Evolutionary conservation across 1,140 invertebrate species (phyloP).

Genomic region (Ruditapes philippinarum): DNA sequence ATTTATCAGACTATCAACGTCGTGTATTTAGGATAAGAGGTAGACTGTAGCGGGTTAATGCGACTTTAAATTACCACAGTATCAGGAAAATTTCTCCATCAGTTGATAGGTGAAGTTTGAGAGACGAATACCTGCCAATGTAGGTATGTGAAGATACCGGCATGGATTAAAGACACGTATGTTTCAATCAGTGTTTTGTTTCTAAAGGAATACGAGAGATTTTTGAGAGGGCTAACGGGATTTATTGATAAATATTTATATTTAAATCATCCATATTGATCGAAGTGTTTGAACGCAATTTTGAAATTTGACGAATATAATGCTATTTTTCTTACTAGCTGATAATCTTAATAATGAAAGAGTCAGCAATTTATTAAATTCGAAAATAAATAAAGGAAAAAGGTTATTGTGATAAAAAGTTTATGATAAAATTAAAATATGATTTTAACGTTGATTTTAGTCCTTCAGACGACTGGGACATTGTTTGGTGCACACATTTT

Average conservation of each 20-base stretch:
- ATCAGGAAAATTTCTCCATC: not conserved
- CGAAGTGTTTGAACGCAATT: too few species aligned
- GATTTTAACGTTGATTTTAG: not conserved
- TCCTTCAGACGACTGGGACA: not conserved
- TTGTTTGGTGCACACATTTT: not conserved
- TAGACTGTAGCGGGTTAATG: not conserved
- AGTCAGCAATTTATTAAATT: too few species aligned
- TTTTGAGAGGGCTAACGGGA: not conserved
- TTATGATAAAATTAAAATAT: too few species aligned
- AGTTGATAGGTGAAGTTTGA: not conserved
- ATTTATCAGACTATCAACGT: too few species aligned
- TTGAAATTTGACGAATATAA: too few species aligned
- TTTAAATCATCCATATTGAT: too few species aligned
- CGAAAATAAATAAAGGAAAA: too few species aligned
- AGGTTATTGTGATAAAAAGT: too few species aligned
- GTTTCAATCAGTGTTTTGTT: not conserved
- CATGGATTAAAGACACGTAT: not conserved
- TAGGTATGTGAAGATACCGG: not conserved
- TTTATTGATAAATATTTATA: not conserved
- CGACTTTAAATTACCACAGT: not conserved
- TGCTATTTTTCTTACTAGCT: too few species aligned
- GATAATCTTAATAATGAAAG: too few species aligned
- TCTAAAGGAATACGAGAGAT: not conserved
- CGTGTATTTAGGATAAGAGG: not conserved
- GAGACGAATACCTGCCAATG: not conserved